Percentiles rank a stretch among this genome's conserved stretches.
Evolutionary conservation across 2,888 invertebrate genomes (phyloP).

Genomic region (Spilarctia lutea): DNA sequence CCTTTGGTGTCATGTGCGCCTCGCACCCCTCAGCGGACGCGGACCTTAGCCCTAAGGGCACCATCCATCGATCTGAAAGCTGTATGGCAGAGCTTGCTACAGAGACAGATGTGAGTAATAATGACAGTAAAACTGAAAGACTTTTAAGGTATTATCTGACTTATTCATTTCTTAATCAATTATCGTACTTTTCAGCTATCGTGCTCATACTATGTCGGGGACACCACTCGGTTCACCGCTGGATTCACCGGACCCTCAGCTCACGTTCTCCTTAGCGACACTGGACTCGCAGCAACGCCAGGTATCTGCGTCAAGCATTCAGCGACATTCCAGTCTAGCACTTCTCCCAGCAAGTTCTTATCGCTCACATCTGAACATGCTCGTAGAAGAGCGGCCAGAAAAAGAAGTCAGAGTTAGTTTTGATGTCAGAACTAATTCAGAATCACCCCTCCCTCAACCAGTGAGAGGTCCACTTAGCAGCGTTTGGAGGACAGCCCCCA

Average conservation of each 20-base stretch:
- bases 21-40: constrained; percentile 89
- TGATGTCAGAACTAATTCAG: constrained; percentile 74
- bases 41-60: constrained; percentile 91
- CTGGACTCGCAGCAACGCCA: constrained; percentile 87
- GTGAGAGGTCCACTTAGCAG: constrained; percentile 79
- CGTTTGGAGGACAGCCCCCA: constrained; percentile 82
- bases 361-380: constrained; percentile 82
- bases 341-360: constrained; percentile 83
- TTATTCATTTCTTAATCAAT: constrained; percentile 34
- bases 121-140: neutral
- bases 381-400: constrained; percentile 80
- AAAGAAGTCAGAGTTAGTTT: constrained; percentile 83
- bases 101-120: constrained; percentile 93
- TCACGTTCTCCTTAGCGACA: constrained; percentile 89
- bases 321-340: constrained; percentile 80
- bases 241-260: constrained; percentile 91
- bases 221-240: constrained; percentile 94
- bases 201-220: constrained; percentile 93
- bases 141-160: neutral
- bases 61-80: constrained; percentile 95
- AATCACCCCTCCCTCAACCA: constrained; percentile 71
- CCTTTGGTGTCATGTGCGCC: constrained; percentile 92
- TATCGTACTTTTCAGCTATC: constrained; percentile 87
- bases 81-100: constrained; percentile 95
- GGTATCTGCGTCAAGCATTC: constrained; percentile 87